Evolutionary conservation across 1,140 invertebrate genomes (phyloP).

Genomic region (Octopus bimaculoides): DNA sequence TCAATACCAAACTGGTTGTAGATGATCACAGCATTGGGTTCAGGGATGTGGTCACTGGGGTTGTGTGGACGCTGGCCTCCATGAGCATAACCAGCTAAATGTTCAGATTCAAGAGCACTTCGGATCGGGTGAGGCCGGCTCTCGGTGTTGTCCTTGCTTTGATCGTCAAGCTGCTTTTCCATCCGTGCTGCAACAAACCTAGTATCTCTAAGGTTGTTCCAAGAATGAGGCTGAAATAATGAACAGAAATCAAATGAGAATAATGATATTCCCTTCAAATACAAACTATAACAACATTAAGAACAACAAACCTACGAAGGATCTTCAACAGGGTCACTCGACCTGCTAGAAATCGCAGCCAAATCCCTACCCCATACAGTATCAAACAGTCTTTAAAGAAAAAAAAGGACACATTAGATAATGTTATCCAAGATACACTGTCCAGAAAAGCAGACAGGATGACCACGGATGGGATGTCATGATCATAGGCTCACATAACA

Average conservation of each 20-base stretch:
- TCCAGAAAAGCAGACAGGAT: no score
- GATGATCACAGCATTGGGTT: conserved; percentile 45
- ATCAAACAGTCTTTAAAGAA: no score
- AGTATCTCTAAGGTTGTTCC: conserved; percentile 44
- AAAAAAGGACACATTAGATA: no score
- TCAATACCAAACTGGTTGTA: conserved; percentile 45
- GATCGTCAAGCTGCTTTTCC: conserved; percentile 27
- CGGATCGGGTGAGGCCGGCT: not conserved
- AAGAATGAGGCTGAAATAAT: conserved; percentile 42
- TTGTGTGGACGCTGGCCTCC: conserved; percentile 51
- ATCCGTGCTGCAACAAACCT: conserved; percentile 42
- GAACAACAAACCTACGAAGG: no score
- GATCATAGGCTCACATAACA: no score
- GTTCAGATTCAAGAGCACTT: conserved; percentile 37
- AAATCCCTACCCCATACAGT: no score
- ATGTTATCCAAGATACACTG: no score
- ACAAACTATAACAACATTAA: conserved; percentile 1
- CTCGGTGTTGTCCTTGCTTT: conserved; percentile 17
- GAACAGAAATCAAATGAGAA: not conserved
- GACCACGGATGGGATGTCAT: no score
- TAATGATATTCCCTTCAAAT: not conserved
- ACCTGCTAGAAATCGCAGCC: no score
- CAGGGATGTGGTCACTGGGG: conserved; percentile 38
- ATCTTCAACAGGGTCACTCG: no score
- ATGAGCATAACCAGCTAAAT: conserved; percentile 48